Evolutionary conservation across 2,888 invertebrate species (phyloP).

Genomic region (Macrosiphum euphorbiae): DNA sequence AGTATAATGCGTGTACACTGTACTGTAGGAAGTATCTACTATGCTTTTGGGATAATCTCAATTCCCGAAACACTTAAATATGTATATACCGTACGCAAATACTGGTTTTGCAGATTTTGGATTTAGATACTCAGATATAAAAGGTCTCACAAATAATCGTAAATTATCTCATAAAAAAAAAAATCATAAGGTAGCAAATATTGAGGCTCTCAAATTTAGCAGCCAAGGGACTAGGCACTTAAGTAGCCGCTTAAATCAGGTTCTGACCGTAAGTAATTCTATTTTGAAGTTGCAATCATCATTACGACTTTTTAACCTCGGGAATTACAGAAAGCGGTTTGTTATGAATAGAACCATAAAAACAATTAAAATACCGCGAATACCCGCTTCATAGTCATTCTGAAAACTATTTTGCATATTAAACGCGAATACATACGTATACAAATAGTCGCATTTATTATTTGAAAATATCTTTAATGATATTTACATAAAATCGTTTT

Average conservation of each 20-base stretch:
- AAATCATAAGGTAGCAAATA: not conserved
- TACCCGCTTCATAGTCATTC: not conserved
- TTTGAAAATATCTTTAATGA: constrained; percentile 35
- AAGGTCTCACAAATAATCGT: not conserved
- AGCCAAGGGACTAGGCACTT: not conserved
- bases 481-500: constrained; percentile 53
- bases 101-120: not conserved
- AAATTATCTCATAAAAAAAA: not conserved
- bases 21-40: too few species aligned
- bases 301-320: not conserved
- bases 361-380: constrained; percentile 56
- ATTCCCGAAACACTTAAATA: not conserved
- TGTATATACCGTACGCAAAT: not conserved
- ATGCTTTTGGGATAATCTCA: not conserved
- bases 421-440: not conserved
- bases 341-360: constrained; percentile 50
- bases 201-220: not conserved
- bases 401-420: constrained; percentile 39
- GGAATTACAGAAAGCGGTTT: not conserved
- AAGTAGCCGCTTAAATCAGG: not conserved
- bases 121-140: not conserved
- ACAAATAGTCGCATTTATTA: constrained; percentile 20
- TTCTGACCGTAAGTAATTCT: not conserved
- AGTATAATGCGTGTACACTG: not conserved
- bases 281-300: not conserved